Evolutionary conservation across 1,140 invertebrate genomes (phyloP), one percentile per base, ranked within the genome.

Genomic region (Pteromalus puparum): DNA sequence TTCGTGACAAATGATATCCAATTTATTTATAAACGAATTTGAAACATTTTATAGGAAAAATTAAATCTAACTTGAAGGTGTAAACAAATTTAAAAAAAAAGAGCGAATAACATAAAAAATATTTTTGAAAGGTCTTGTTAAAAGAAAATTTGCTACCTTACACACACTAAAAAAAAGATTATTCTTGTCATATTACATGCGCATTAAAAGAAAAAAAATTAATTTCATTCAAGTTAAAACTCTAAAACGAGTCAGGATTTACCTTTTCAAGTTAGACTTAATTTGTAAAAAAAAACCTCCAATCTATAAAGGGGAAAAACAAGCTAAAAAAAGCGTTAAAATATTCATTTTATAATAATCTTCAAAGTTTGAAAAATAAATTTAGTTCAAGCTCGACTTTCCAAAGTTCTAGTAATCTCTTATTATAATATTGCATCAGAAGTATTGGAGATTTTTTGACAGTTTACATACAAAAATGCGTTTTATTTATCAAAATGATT

Each of bases 171-270:
- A 70, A 70, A 70, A 5, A 28, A 65, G 28, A 28, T 70, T 9
- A 30, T n/a, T 68, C 68, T 70, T 70, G 18, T 70, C 2, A 21
- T 38, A 42, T 38, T 38, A 42, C 6, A 61, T 61, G 15, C 18
- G 18, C 18, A n/a, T 61, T 53, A 53, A 2, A 61, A 61, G 38
- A 61, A 61, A 61, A 61, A 21, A 61, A 7, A 70, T 28, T 70
- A 28, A n/a, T 70, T 30, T 48, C 26, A 76, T 53, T 38, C 12
- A 13, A 76, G 12, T 18, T 75, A 42, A 65, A 85, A 85, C 83
- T 85, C 83, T 85, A 81, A 85, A 81, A 85, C 79, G 83, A 85
- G 79, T 85, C 61, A 34, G 68, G 28, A 79, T 74, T 81, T 79
- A 76, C 61, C 21, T 48, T 10, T n/a, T 81, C 78, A 76, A 79